Evolutionary conservation across 2,113 vertebrate species (phyloP).

Genomic region (Oriolus oriolus): DNA sequence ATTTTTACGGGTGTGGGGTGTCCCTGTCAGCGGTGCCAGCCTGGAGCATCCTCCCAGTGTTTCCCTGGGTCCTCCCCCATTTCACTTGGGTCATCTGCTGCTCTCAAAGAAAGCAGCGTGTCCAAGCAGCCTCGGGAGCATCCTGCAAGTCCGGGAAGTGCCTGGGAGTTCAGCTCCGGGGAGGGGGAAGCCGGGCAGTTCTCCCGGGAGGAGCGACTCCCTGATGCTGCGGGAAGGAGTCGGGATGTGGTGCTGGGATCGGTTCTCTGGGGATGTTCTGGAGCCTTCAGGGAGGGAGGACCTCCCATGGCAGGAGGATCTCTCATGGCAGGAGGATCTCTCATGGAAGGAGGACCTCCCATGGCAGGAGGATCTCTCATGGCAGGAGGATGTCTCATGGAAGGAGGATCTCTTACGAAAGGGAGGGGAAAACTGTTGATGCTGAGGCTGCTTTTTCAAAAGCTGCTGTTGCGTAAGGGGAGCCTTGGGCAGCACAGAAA

Average conservation of each 20-base stretch:
- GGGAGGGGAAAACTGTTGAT: not conserved
- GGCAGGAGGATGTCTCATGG: not conserved
- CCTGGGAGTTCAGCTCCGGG: not conserved
- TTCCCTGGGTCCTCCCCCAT: rapidly evolving
- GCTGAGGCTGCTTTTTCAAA: constrained; percentile 34
- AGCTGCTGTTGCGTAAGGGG: not conserved
- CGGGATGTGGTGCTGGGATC: rapidly evolving
- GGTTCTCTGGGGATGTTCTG: not conserved
- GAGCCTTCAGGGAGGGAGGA: not conserved
- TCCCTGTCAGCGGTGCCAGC: rapidly evolving
- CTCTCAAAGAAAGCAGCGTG: not conserved
- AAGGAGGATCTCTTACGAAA: not conserved
- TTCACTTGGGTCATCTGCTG: not conserved
- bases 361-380: rapidly evolving
- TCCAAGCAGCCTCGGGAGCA: not conserved
- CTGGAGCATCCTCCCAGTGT: rapidly evolving
- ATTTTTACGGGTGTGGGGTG: rapidly evolving
- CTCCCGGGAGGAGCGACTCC: not conserved
- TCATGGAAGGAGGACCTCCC: rapidly evolving
- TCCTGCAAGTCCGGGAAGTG: not conserved
- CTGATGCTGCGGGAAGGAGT: not conserved
- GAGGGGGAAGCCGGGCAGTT: not conserved
- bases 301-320: not conserved
- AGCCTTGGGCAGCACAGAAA: constrained; percentile 6
- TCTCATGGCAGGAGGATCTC: not conserved